Base-by-base conservation (phyloP, 2,113 vertebrate genomes). In the Clupea harengus region DNA sequence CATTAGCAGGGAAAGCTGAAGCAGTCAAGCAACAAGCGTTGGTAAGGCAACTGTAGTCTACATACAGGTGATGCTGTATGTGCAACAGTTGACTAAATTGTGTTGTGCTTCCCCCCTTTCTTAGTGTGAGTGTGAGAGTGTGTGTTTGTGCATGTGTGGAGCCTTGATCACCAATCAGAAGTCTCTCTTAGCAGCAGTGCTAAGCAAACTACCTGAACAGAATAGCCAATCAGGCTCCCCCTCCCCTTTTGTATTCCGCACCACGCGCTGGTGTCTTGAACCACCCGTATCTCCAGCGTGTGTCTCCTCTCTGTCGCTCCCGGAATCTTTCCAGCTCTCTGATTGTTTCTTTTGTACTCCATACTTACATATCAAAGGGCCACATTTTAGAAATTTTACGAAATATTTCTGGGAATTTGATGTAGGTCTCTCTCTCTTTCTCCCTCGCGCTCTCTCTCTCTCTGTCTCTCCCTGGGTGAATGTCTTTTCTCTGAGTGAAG, bases 91-190 rank as follows among this genome's bases (percentile, higher is more conserved):
- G 64, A 10, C 6, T 28, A 28, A 6, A 28, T 28, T 25, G 7
- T 72, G n/a, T 72, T 72, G 64, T 72, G 64, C 64, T 0, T 64
- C 6, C 9, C 4, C 13, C 52, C 18, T 17, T 18, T 64, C 47
- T 10, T 11, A 49, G 17, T 54, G 47, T 67, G 81, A 25, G 45
- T 46, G 45, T 72, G 22, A 45, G 32, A 64, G 57, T 49, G 83
- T 82, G 72, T 81, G 54, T 22, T 45, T 64, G 83, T 82, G 39
- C 20, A 60, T 82, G 75, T n/a, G 49, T 84, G 67, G 72, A 4
- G 45, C 84, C 81, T 86, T 87, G 86, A 86, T 87, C 85, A 87
- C 54, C 85, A 87, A 85, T 82, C 87, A 86, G 78, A 86, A 75
- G 28, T 67, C 45, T 83, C 75, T 75, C 83, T 82, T 67, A 75